Evolutionary conservation across 2,888 invertebrate genomes (phyloP).

Genomic region (Caradrina clavipalpis): DNA sequence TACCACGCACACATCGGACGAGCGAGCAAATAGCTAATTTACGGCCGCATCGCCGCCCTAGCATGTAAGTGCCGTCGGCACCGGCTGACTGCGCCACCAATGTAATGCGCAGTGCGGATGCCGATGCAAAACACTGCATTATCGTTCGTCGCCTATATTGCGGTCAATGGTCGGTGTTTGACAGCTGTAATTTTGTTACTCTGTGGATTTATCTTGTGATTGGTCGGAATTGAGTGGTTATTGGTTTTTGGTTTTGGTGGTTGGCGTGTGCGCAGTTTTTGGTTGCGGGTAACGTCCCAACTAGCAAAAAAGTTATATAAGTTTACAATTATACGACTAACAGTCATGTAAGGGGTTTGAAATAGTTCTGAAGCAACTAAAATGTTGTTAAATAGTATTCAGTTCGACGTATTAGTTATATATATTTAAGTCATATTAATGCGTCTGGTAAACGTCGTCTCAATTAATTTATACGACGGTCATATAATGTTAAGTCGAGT

Average conservation of each 20-base stretch:
- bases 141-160: constrained; percentile 56
- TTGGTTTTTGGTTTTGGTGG: not conserved
- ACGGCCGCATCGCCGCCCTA: constrained; percentile 43
- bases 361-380: no score
- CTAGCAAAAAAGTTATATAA: no score
- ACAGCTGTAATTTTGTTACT: constrained; percentile 20
- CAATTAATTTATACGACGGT: no score
- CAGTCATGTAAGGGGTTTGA: no score
- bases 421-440: no score
- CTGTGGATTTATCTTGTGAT: not conserved
- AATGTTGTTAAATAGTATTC: no score
- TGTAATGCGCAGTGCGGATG: constrained; percentile 75
- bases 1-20: constrained; percentile 34
- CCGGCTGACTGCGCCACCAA: constrained; percentile 59
- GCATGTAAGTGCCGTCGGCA: constrained; percentile 56
- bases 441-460: no score
- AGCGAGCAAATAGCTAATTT: constrained; percentile 52
- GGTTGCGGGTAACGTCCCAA: not conserved
- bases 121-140: constrained; percentile 71
- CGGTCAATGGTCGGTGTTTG: constrained; percentile 33
- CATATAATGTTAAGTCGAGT: no score
- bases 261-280: constrained; percentile 37
- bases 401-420: no score
- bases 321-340: no score
- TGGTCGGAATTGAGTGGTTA: not conserved